These are phyloP conservation scores for Tyria jacobaeae DNA, from an alignment of 2,888 invertebrate species.

Conservation along the genomic window DNA sequence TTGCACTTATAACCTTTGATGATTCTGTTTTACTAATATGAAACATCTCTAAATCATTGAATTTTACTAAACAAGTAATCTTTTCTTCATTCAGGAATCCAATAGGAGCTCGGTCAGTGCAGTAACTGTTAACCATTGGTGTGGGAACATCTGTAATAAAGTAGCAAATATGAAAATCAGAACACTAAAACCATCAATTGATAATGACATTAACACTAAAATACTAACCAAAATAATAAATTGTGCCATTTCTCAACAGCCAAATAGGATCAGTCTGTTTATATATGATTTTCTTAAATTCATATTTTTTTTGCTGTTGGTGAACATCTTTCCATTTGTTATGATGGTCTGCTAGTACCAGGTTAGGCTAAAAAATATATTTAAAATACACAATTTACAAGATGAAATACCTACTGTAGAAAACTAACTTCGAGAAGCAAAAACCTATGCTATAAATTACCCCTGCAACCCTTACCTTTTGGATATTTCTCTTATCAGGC, in stretches of 20 bases:
- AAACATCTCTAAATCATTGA: constrained; percentile 75
- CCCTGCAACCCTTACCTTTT: constrained; percentile 45
- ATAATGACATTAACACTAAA: constrained; percentile 3
- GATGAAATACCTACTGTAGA: neutral
- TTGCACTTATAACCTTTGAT: constrained; percentile 66
- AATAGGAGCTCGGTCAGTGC: constrained; percentile 65
- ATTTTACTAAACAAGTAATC: constrained; percentile 67
- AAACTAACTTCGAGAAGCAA: neutral
- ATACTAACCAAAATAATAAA: constrained; percentile 66
- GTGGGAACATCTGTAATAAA: constrained; percentile 71
- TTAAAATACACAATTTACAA: too few species aligned
- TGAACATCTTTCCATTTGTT: constrained; percentile 33
- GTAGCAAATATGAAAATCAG: constrained; percentile 1
- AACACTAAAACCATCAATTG: constrained; percentile 1
- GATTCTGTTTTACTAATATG: constrained; percentile 64
- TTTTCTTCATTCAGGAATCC: constrained; percentile 67
- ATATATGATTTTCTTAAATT: constrained; percentile 64
- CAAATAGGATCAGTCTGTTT: constrained; percentile 67
- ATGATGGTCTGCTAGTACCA: constrained; percentile 28
- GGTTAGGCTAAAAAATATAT: constrained; percentile 40
- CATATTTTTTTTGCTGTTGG: constrained; percentile 26
- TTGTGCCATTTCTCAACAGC: constrained; percentile 66
- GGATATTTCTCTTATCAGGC: constrained; percentile 61
- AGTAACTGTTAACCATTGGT: constrained; percentile 68
- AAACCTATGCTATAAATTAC: too few species aligned